These are phyloP conservation scores for Cephalotes varians DNA, from an alignment of 2,888 invertebrate genomes.

Conservation along the genomic window DNA sequence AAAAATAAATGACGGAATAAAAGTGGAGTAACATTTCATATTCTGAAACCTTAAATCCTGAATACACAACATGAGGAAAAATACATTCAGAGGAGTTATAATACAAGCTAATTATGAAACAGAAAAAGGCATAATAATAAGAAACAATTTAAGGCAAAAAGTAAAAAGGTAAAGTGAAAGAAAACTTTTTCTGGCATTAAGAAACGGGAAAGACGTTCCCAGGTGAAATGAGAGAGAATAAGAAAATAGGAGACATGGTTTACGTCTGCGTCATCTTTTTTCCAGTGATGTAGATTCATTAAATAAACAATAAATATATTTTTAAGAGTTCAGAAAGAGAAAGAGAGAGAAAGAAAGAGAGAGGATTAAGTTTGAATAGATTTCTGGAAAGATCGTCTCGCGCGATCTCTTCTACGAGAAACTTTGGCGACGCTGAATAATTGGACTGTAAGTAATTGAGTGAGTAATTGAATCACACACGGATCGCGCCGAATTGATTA, in stretches of 20 bases:
- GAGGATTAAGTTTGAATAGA: conserved; percentile 24
- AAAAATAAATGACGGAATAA: conserved; percentile 10
- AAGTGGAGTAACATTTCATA: conserved; percentile 10
- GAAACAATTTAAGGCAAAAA: conserved; percentile 44
- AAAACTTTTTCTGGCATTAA: conserved; percentile 42
- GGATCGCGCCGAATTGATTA: conserved; percentile 74
- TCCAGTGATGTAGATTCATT: conserved; percentile 30
- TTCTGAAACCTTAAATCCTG: conserved; percentile 8
- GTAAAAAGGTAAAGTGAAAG: conserved; percentile 34
- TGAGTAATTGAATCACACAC: conserved; percentile 70
- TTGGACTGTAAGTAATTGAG: conserved; percentile 53
- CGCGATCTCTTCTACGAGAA: conserved; percentile 8
- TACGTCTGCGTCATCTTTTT: conserved; percentile 24
- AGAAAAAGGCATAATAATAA: conserved; percentile 50
- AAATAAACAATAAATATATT: conserved; percentile 42
- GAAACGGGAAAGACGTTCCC: conserved; percentile 45
- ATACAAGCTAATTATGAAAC: conserved; percentile 54
- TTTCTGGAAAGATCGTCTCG: conserved; percentile 4
- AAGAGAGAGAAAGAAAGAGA: not conserved
- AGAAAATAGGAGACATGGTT: conserved; percentile 34
- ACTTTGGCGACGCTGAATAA: conserved; percentile 49
- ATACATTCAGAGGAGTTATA: conserved; percentile 32
- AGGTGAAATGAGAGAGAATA: not conserved
- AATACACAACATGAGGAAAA: conserved; percentile 17
- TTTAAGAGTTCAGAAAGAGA: not conserved